A percentile compares a stretch with the other conserved stretches of the same genome.
phyloP scores from a whole-genome alignment of 2,113 vertebrate genomes.

The Sinosuthora webbiana region DNA sequence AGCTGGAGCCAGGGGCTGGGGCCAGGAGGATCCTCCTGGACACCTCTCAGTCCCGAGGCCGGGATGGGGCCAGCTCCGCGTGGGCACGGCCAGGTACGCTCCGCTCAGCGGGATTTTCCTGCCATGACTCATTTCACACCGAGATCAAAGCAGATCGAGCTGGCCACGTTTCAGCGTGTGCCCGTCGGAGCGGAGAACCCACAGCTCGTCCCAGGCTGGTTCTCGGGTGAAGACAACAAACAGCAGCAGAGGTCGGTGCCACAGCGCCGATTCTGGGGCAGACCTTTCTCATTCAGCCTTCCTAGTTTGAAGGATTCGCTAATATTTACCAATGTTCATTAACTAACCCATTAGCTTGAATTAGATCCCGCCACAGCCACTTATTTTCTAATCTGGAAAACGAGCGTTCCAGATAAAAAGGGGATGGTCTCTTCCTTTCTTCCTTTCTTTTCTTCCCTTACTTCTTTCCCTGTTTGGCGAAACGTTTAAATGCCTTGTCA shows the following conservation, averaged over 20 bases:
- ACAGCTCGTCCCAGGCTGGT: neutral
- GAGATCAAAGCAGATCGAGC: neutral
- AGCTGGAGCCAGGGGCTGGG: neutral
- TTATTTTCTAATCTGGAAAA: conserved; percentile 62
- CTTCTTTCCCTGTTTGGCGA: neutral
- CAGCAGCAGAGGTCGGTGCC: neutral
- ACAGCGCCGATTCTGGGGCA: neutral
- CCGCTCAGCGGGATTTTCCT: neutral
- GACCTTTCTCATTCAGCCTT: neutral
- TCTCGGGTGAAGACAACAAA: neutral
- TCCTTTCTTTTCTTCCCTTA: neutral
- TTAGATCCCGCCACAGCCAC: conserved; percentile 15
- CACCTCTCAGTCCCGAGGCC: neutral
- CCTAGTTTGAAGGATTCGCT: neutral
- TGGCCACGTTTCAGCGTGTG: rapidly evolving
- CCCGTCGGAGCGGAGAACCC: neutral
- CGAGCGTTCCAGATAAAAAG: conserved; percentile 36
- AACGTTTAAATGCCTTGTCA: conserved; percentile 75
- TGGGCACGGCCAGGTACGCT: neutral
- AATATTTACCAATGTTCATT: conserved; percentile 51
- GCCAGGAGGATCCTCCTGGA: neutral
- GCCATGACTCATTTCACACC: neutral
- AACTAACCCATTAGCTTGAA: conserved; percentile 71
- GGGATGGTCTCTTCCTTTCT: neutral
- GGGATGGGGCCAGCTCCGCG: neutral